Conservation (phyloP, 2,113 vertebrate species). For the Sprattus sprattus region DNA sequence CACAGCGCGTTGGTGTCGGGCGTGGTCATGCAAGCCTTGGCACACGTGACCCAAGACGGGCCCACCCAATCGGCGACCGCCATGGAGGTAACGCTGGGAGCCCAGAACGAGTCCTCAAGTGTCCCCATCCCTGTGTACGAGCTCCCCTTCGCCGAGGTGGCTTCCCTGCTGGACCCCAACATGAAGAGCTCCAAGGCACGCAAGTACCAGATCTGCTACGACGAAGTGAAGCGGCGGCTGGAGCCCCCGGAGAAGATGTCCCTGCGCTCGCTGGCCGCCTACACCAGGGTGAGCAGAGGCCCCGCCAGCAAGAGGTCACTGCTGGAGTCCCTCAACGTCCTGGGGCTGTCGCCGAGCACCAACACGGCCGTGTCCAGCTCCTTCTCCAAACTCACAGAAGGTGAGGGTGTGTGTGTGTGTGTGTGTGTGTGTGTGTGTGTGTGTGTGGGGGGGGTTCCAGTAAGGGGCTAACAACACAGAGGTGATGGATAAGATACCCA, state of each 20-base stretch:
- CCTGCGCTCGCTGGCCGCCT: slow-evolving; percentile 74
- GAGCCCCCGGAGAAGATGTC: slow-evolving; percentile 79
- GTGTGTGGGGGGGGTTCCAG: neutral
- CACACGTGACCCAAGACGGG: neutral
- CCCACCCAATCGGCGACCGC: neutral
- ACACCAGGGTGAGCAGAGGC: slow-evolving; percentile 76
- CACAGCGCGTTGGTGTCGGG: neutral
- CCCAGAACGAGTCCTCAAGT: neutral
- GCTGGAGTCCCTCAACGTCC: slow-evolving; percentile 68
- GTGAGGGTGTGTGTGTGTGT: slow-evolving; percentile 47
- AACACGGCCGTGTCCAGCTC: slow-evolving; percentile 77
- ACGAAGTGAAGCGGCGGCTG: slow-evolving; percentile 75
- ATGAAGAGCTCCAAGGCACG: slow-evolving; percentile 79
- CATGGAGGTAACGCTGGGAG: neutral
- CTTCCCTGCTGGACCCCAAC: slow-evolving; percentile 76
- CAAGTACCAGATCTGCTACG: slow-evolving; percentile 73
- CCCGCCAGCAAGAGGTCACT: slow-evolving; percentile 76
- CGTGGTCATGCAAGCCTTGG: neutral
- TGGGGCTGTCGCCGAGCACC: slow-evolving; percentile 75
- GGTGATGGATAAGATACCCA: too few species aligned
- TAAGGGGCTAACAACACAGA: too few species aligned
- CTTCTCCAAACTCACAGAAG: slow-evolving; percentile 79
- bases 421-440: slow-evolving; percentile 47
- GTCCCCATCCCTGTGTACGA: slow-evolving; percentile 22
- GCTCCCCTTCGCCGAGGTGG: slow-evolving; percentile 75